Base-by-base conservation (phyloP, 1,140 invertebrate genomes). In the Mercenaria mercenaria region DNA sequence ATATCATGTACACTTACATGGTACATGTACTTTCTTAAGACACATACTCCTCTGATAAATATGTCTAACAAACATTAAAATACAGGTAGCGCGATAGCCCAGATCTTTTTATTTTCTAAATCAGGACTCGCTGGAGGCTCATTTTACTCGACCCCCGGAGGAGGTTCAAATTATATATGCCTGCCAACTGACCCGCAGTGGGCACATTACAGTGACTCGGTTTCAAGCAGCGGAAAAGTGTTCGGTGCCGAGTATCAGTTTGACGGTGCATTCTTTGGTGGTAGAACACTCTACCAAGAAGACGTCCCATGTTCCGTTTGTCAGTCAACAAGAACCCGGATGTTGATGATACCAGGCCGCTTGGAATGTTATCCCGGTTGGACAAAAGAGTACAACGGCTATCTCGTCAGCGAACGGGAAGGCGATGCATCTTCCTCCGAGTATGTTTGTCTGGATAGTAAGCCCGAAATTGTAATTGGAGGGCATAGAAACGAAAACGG, bases 401-500 rank as follows among this genome's bases (percentile, higher is more conserved):
- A 92, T 69, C 61, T 93, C n/a, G 84, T 92, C 50, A n/a, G 90
- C 10, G 86, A 56, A 13, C 0, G 47, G 29, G 74, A 83, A 20
- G 18, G 34, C 0, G 41, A 8, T 11, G 0, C 87, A 39, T 76
- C 13, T 20, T 29, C 37, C 20, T 59, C 67, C 10, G 59, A 90
- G 47, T 91, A 85, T 67, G 47, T 90, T 13, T 93, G 92, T 86
- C 39, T 93, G 72, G 92, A 93, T 50, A n/a, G 72, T 3, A 56
- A 56, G 10, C 85, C 89, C 13, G 91, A 93, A 52, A 29, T 67
- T 3, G 23, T 79, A 6, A 11, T 23, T 0, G 13, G 56, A 26
- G 74, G 52, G 18, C 15, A 13, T 39, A 37, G 11, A 18, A 47
- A 77, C 56, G 34, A 88, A 1, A 39, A 84, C 37, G 69, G 69